phyloP scores from a whole-genome alignment of 1,140 invertebrate species.

The Drosophila guanche region DNA sequence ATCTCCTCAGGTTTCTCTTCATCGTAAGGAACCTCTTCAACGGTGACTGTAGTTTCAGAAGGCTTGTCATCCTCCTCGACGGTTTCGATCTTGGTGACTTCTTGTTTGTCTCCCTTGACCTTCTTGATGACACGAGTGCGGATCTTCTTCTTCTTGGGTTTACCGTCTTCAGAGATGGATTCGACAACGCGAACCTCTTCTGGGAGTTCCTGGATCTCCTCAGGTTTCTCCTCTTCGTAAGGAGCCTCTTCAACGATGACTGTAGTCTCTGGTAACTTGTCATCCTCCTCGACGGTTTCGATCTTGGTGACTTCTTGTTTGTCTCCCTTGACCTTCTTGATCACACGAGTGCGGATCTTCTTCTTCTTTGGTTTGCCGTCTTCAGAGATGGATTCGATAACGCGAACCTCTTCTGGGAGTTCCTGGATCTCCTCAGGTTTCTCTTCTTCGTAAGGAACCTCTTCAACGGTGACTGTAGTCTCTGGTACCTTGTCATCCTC shows the following conservation, averaged over 20 bases:
- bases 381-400: constrained; percentile 27
- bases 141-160: constrained; percentile 39
- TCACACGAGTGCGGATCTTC: constrained; percentile 37
- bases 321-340: constrained; percentile 40
- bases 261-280: constrained; percentile 27
- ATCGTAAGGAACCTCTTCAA: constrained; percentile 26
- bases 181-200: constrained; percentile 32
- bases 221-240: constrained; percentile 26
- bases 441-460: constrained; percentile 28
- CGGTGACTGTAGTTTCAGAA: constrained; percentile 27
- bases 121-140: constrained; percentile 41
- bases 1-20: constrained; percentile 23
- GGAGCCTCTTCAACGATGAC: constrained; percentile 32
- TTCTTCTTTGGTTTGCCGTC: constrained; percentile 35
- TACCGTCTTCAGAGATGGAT: constrained; percentile 32
- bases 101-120: constrained; percentile 42
- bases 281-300: constrained; percentile 38
- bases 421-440: constrained; percentile 18
- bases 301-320: constrained; percentile 45
- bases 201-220: constrained; percentile 29
- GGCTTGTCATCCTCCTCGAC: constrained; percentile 38
- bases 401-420: constrained; percentile 33
- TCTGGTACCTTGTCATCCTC: constrained; percentile 30
- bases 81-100: constrained; percentile 41
- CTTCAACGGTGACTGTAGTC: constrained; percentile 31